Base-by-base conservation (phyloP, 2,113 vertebrate genomes). In the Corydoras maculifer region DNA sequence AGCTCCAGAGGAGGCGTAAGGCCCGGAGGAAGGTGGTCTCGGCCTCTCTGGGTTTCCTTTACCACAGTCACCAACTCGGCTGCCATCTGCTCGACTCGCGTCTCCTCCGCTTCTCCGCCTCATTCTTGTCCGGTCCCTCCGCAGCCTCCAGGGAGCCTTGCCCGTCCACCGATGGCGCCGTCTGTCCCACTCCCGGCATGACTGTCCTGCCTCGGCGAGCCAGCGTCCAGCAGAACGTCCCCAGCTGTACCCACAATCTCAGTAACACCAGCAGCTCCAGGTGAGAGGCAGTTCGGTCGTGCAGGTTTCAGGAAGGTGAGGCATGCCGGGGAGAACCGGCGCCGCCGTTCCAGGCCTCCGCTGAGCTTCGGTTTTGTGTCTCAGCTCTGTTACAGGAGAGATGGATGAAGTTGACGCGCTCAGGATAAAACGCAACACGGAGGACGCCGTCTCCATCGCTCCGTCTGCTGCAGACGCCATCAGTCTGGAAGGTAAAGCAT, bases 351-450 rank as follows among this genome's bases (percentile, higher is more conserved):
- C 35, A 2, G 35, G 7, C 35, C 35, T 43, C 35, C 35, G 35
- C 35, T 43, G 35, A 43, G 35, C 35, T 43, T 2, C 7, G 35
- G 4, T 2, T 43, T 87, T 83, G 29, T 81, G 72, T 8, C 80
- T 79, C 80, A 98, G 96, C 82, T 86, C 89, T 72, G 77, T 87
- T 77, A 75, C 89, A 67, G 93, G 91, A 89, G 96, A 96, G 76
- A 98, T 98, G 96, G 95, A 99, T 78, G 96, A 99, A 82, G 81
- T 89, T 0, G 96, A 99, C 6, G 74, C 80, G 43, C 84, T 92
- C 43, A 92, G 88, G 77, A 73, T 82, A 35, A 98, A 92, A 84
- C 91, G 90, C 68, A 82, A 77, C 51, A 76, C 82, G 1, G 96
- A 98, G 0, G 96, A 99, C 30, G 69, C 88, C 14, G 82, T 93